Base-by-base conservation (phyloP, 1,140 invertebrate species). In the Pogonomyrmex californicus region DNA sequence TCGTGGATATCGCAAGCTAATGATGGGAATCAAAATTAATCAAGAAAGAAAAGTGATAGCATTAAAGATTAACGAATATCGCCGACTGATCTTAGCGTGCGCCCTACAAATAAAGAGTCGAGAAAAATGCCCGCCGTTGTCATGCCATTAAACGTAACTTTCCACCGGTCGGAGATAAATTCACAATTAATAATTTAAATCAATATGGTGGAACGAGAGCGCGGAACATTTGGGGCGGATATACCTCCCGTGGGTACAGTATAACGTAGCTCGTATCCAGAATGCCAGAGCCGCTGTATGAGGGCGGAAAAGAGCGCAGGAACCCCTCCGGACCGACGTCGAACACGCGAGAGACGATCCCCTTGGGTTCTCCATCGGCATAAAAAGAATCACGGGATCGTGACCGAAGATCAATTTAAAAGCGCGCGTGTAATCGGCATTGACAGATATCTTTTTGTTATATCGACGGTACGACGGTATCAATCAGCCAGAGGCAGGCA, bases 111-210 rank as follows among this genome's bases (percentile, higher is more conserved):
- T 60, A 73, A 73, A 78, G n/a, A 88, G 12, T 10, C 17, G 1
- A 36, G 33, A 73, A 44, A 83, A 60, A 83, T 86, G 73, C 47
- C 82, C 60, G 7, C 10, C 60, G 70, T 85, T 82, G 89, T 86
- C 70, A 60, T 9, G 10, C n/a, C 49, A 77, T 91, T 91, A 92
- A 87, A 86, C 88, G 81, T 66, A 76, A 71, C 62, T 71, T 63
- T 87, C 68, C 83, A 81, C 82, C 86, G 81, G 87, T 77, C 89
- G 70, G 86, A 85, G 88, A 92, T 89, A 93, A 93, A 89, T 92
- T 93, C 82, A 79, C 91, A 92, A 94, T 94, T 94, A 94, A 94
- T 94, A 94, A 94, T 94, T 94, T 93, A 94, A 94, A 94, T 94
- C 94, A 94, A 94, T 94, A 94, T 91, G 91, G 90, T 77, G 88